Percentiles rank a stretch among this genome's conserved stretches.
These are phyloP conservation scores for Aphaenogaster ashmeadi DNA, from an alignment of 1,140 invertebrate genomes.

Conservation along the genomic window DNA sequence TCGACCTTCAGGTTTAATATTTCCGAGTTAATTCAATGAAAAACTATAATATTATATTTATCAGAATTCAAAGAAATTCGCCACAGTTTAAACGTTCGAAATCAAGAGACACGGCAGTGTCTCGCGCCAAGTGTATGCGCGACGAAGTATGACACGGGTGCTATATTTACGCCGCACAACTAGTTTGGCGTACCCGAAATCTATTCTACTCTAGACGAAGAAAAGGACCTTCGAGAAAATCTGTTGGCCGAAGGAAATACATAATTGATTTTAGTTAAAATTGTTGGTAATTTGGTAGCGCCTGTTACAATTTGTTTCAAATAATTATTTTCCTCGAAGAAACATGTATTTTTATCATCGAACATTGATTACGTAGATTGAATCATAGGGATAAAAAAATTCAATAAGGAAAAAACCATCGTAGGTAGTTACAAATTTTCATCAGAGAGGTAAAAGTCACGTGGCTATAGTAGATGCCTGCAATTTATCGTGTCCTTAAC, in stretches of 20 bases:
- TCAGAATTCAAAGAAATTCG: background rate
- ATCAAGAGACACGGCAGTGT: too few species aligned
- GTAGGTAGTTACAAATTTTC: conserved; percentile 39
- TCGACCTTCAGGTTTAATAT: background rate
- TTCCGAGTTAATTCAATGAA: background rate
- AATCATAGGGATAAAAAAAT: background rate
- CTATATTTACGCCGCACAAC: too few species aligned
- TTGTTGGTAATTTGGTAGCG: background rate
- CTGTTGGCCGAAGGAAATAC: conserved; percentile 43
- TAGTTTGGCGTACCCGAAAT: too few species aligned
- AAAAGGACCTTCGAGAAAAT: conserved; percentile 49
- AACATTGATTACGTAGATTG: background rate
- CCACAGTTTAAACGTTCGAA: background rate
- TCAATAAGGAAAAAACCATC: background rate
- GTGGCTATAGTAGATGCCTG: conserved; percentile 52
- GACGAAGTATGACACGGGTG: too few species aligned
- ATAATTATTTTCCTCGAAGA: background rate
- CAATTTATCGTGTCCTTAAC: conserved; percentile 78
- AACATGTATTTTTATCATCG: background rate
- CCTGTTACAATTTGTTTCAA: background rate
- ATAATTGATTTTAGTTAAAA: conserved; percentile 4
- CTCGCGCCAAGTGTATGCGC: too few species aligned
- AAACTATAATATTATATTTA: background rate
- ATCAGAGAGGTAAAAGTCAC: conserved; percentile 61
- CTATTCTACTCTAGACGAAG: background rate